Percentiles rank a stretch among this genome's conserved stretches.
phyloP scores from a whole-genome alignment of 2,797 vertebrate species.

The Oreochromis mossambicus region DNA sequence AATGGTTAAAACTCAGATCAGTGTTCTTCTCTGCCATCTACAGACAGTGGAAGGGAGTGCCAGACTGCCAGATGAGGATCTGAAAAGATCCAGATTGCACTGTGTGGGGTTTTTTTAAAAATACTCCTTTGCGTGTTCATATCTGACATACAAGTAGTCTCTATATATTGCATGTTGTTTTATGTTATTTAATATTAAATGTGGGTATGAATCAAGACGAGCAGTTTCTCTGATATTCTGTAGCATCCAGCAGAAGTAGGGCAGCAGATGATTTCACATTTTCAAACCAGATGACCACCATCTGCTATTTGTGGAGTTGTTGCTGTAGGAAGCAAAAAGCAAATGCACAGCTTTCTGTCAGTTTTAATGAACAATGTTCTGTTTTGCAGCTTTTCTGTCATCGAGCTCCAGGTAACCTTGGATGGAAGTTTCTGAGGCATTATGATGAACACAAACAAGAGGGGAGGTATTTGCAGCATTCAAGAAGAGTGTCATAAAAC shows the following conservation, averaged over 20 bases:
- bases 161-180: not conserved
- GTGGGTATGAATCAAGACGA: slow-evolving; percentile 25
- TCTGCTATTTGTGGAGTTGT: slow-evolving; percentile 69
- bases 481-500: not conserved
- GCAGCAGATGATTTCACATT: slow-evolving; percentile 74
- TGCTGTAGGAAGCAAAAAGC: slow-evolving; percentile 17
- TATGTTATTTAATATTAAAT: not conserved
- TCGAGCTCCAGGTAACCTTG: slow-evolving; percentile 40
- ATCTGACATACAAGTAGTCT: not conserved
- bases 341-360: not conserved
- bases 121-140: not conserved
- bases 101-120: no score
- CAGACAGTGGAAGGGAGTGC: slow-evolving; percentile 57
- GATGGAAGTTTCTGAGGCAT: slow-evolving; percentile 11
- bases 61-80: slow-evolving; percentile 10
- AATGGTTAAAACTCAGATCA: slow-evolving; percentile 23
- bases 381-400: not conserved
- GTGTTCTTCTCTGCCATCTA: slow-evolving; percentile 70
- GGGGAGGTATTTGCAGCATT: not conserved
- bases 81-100: not conserved
- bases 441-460: slow-evolving; percentile 7
- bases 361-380: not conserved
- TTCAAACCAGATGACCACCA: slow-evolving; percentile 81
- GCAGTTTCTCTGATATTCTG: slow-evolving; percentile 4
- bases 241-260: slow-evolving; percentile 50